A percentile compares a stretch with the other conserved stretches of the same genome.
Evolutionary conservation across 1,140 invertebrate species (phyloP).

Genomic region (Ostrea denselamellosa): DNA sequence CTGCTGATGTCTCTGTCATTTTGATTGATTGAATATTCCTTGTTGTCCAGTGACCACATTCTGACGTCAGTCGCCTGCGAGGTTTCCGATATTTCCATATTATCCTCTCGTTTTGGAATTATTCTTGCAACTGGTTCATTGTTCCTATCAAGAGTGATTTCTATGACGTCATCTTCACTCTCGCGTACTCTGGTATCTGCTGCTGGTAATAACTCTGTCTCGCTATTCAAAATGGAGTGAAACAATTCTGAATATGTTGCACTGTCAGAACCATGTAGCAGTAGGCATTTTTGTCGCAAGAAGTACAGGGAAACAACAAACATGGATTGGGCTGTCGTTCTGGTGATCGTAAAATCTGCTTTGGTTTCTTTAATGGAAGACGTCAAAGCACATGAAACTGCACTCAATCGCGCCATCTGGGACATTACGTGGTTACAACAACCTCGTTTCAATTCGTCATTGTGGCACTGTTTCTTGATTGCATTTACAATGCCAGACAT

Average conservation of each 20-base stretch:
- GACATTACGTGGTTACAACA: slow-evolving; percentile 19
- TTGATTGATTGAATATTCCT: background rate
- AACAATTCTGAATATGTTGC: background rate
- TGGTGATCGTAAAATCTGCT: background rate
- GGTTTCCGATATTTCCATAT: background rate
- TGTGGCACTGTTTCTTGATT: slow-evolving; percentile 13
- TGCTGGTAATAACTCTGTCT: background rate
- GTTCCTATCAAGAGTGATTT: slow-evolving; percentile 18
- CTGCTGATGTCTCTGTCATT: background rate
- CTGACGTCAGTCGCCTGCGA: background rate
- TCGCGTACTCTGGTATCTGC: background rate
- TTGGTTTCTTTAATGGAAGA: background rate
- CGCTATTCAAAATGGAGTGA: slow-evolving; percentile 14
- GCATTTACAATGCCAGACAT: slow-evolving; percentile 2
- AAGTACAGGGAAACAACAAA: slow-evolving; percentile 15
- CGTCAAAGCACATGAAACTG: background rate
- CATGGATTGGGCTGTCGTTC: background rate
- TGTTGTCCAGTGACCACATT: background rate
- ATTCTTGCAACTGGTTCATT: slow-evolving; percentile 43
- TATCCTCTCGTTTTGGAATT: background rate
- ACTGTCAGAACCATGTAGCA: background rate
- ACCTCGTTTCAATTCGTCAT: slow-evolving; percentile 19
- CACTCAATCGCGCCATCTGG: slow-evolving; percentile 17
- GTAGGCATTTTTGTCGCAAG: slow-evolving; percentile 34
- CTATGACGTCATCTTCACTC: slow-evolving; percentile 41